Evolutionary conservation across 2,797 vertebrate species (phyloP).

Genomic region (Phoeniculus purpureus): DNA sequence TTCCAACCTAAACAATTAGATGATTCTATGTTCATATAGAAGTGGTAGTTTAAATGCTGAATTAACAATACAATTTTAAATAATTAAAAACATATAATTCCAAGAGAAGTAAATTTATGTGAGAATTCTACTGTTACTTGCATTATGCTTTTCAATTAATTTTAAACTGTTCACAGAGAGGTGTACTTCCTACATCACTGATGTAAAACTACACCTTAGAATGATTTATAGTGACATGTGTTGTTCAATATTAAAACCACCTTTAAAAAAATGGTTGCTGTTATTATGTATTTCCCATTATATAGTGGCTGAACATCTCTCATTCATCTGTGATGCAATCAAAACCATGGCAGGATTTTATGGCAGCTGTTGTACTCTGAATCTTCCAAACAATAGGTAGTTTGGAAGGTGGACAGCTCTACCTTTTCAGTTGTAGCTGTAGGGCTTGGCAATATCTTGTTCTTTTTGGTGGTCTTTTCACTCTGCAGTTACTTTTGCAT

Average conservation of each 20-base stretch:
- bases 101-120: neutral
- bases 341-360: neutral
- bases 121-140: neutral
- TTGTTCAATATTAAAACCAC: neutral
- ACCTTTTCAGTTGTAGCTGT: neutral
- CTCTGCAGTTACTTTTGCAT: neutral
- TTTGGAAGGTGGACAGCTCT: neutral
- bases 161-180: neutral
- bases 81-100: neutral
- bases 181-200: neutral
- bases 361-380: neutral
- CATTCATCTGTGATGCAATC: neutral
- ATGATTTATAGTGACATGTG: neutral
- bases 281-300: accelerated
- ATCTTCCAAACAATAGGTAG: neutral
- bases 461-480: neutral
- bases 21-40: neutral
- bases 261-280: neutral
- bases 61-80: neutral
- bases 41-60: neutral
- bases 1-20: too few species aligned
- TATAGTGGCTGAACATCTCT: neutral
- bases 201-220: neutral
- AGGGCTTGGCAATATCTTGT: neutral
- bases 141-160: neutral